These are phyloP conservation scores for Mantis religiosa DNA, from an alignment of 2,888 invertebrate genomes.

Conservation along the genomic window DNA sequence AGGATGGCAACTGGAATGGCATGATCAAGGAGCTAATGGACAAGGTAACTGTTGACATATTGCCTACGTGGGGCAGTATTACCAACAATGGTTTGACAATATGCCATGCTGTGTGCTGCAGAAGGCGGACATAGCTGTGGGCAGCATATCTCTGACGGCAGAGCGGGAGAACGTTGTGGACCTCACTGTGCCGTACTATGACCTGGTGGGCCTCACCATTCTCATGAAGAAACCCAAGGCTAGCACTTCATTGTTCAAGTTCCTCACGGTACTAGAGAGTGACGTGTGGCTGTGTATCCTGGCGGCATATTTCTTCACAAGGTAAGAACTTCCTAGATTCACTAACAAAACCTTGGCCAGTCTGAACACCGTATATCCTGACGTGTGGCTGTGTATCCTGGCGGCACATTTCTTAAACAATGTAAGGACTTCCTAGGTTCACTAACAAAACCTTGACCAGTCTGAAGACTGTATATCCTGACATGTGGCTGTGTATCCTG, in stretches of 20 bases:
- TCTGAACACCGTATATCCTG: too few species aligned
- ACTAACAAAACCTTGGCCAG: too few species aligned
- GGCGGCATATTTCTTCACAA: slow-evolving; percentile 91
- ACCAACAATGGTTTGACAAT: too few species aligned
- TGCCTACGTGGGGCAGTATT: too few species aligned
- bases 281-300: slow-evolving; percentile 96
- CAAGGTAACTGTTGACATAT: slow-evolving; percentile 46
- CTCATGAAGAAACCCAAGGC: slow-evolving; percentile 88
- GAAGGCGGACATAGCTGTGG: slow-evolving; percentile 89
- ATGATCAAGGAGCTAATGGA: slow-evolving; percentile 77
- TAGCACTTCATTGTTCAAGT: slow-evolving; percentile 91
- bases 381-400: too few species aligned
- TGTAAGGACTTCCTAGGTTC: too few species aligned
- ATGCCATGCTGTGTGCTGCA: slow-evolving; percentile 34
- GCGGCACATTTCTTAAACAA: too few species aligned
- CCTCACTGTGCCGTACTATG: slow-evolving; percentile 97
- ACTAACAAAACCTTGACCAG: too few species aligned
- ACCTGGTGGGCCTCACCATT: slow-evolving; percentile 94
- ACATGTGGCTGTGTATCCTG: too few species aligned
- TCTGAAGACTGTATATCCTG: too few species aligned
- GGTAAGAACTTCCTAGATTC: too few species aligned
- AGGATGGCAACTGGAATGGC: slow-evolving; percentile 80
- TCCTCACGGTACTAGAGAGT: slow-evolving; percentile 90
- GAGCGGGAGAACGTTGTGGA: slow-evolving; percentile 95
- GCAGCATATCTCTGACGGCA: slow-evolving; percentile 94